Evolutionary conservation across 2,888 invertebrate species (phyloP), one percentile per base, ranked within the genome.

Genomic region (Subacronicta megacephala): DNA sequence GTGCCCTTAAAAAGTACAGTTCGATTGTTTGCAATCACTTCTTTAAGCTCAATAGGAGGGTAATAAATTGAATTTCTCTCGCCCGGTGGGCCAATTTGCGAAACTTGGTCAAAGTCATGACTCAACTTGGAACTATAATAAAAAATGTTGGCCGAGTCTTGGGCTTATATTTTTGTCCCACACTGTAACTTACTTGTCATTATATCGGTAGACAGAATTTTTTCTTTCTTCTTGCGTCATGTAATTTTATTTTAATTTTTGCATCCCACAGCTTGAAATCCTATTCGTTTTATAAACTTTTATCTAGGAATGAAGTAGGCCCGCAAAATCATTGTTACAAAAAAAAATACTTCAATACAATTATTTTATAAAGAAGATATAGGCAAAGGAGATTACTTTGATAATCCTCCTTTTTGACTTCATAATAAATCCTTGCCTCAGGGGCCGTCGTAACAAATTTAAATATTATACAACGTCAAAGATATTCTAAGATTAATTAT

Each of bases 21-120:
- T 75, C 75, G 63, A 73, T 73, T 67, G 69, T 72, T 49, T 65
- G 49, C 62, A 67, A 62, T 74, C 72, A 74, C 74, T 78, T 63
- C 53, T 72, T 50, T 59, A 53, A 56, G 72, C 60, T 72, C 70
- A 72, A 78, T 67, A 67, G 75, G 61, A 57, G 42, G 44, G 66
- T 55, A 52, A 72, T 80, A 76, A 81, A 81, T 81, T 82, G 75
- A 80, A 78, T 74, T 78, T 61, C 46, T 59, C 59, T 23, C 60
- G 42, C 49, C 50, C 43, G 35, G 41, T 56, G 63, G 50, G 46
- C 38, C 26, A n/a, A 36, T 10, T 57, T 15, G 20, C 26, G n/a
- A 15, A 55, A 70, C 57, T 70, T 70, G 49, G 52, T 9, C 54
- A 46, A 73, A 73, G 54, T 62, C 63, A 49, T 52, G 41, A 41